These are phyloP conservation scores for Ricordea florida DNA, from an alignment of 92 coral and sea anemone genomes.

Conservation along the genomic window DNA sequence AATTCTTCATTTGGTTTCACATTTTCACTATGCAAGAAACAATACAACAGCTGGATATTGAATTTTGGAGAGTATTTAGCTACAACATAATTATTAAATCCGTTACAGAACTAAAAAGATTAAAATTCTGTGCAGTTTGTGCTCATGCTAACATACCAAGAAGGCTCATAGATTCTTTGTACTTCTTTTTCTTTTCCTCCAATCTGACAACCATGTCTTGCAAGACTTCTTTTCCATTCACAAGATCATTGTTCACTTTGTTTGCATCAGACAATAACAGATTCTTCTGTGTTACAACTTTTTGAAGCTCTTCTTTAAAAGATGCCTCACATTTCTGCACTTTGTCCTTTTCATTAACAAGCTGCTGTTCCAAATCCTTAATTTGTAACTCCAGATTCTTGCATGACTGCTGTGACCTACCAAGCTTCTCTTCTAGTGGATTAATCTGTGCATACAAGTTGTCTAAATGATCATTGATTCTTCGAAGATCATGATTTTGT, in stretches of 20 bases:
- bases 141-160: slow-evolving; percentile 67
- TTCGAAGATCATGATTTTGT: slow-evolving; percentile 90
- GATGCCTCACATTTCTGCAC: slow-evolving; percentile 50
- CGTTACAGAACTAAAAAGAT: no score
- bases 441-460: slow-evolving; percentile 95
- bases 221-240: slow-evolving; percentile 69
- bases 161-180: slow-evolving; percentile 59
- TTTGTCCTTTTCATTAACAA: slow-evolving; percentile 54
- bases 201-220: slow-evolving; percentile 67
- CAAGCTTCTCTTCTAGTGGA: slow-evolving; percentile 87
- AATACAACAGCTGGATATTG: no score
- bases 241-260: slow-evolving; percentile 64
- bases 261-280: slow-evolving; percentile 63
- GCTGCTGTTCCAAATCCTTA: slow-evolving; percentile 56
- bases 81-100: no score
- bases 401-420: slow-evolving; percentile 72
- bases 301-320: slow-evolving; percentile 52
- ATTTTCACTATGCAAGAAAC: no score
- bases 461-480: slow-evolving; percentile 91
- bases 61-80: no score
- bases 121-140: neutral
- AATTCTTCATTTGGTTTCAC: no score
- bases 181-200: slow-evolving; percentile 64
- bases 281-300: slow-evolving; percentile 76
- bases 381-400: slow-evolving; percentile 71